Evolutionary conservation across 2,888 invertebrate genomes (phyloP).

Genomic region (Heliconius hortense): DNA sequence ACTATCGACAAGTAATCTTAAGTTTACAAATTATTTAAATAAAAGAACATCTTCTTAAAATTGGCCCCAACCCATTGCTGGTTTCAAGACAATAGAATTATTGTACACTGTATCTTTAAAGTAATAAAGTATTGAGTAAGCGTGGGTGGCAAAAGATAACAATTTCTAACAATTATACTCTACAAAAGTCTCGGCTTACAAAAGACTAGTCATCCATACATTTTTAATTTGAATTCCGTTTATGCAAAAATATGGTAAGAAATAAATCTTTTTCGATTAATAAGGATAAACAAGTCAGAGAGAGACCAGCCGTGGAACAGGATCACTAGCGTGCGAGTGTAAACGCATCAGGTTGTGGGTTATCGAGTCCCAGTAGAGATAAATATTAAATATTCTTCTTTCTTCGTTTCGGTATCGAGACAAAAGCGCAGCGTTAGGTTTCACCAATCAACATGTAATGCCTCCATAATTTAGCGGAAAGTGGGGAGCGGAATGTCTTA

Average conservation of each 20-base stretch:
- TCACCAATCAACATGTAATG: no score
- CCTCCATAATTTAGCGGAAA: no score
- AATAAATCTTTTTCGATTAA: no score
- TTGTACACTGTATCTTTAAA: constrained; percentile 64
- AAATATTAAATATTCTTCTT: no score
- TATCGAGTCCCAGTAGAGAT: no score
- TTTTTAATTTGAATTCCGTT: not conserved
- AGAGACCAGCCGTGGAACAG: no score
- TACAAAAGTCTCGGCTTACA: constrained; percentile 36
- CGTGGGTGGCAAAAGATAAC: constrained; percentile 62
- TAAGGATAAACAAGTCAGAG: no score
- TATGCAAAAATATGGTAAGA: not conserved
- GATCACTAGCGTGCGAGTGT: no score
- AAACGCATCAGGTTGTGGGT: no score
- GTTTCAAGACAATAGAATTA: constrained; percentile 56
- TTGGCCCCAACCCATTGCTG: constrained; percentile 26
- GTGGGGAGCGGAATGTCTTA: no score
- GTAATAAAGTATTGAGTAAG: constrained; percentile 66
- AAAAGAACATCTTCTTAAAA: constrained; percentile 27
- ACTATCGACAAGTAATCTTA: not conserved
- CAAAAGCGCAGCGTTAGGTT: no score
- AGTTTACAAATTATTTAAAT: not conserved
- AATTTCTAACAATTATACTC: constrained; percentile 46
- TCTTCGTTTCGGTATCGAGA: no score
- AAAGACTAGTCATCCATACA: not conserved